Conservation (phyloP, 1,140 invertebrate genomes). For the Harpegnathos saltator region DNA sequence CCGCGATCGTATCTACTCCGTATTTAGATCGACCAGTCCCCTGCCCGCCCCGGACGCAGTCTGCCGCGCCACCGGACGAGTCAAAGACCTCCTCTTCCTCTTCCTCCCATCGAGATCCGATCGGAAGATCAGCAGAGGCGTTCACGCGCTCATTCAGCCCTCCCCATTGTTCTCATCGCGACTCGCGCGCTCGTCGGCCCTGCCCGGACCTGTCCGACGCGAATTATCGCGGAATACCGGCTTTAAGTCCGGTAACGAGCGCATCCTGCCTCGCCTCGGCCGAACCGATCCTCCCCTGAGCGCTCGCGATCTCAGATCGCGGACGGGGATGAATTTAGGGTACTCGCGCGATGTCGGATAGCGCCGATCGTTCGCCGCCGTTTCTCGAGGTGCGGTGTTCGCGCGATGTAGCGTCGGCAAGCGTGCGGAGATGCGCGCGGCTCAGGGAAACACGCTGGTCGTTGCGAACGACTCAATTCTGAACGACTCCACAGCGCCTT, state of each 20-base stretch:
- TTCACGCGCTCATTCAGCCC: constrained; percentile 65
- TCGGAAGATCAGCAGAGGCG: constrained; percentile 68
- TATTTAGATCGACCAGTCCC: constrained; percentile 72
- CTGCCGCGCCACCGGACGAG: constrained; percentile 60
- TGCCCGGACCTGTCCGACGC: constrained; percentile 41
- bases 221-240: constrained; percentile 43
- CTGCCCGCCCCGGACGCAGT: constrained; percentile 60
- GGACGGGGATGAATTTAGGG: constrained; percentile 4
- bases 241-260: constrained; percentile 49
- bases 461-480: too few species aligned
- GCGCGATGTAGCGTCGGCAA: not conserved
- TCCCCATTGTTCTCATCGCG: not conserved
- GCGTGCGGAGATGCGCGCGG: too few species aligned
- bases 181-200: constrained; percentile 1
- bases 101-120: constrained; percentile 61
- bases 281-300: not conserved
- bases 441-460: too few species aligned
- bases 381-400: too few species aligned
- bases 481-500: too few species aligned
- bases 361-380: not conserved
- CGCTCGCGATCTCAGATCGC: not conserved
- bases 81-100: constrained; percentile 67
- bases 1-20: constrained; percentile 69
- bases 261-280: not conserved
- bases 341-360: not conserved